Conservation (phyloP, 2,113 vertebrate species). For the Grus americana region DNA sequence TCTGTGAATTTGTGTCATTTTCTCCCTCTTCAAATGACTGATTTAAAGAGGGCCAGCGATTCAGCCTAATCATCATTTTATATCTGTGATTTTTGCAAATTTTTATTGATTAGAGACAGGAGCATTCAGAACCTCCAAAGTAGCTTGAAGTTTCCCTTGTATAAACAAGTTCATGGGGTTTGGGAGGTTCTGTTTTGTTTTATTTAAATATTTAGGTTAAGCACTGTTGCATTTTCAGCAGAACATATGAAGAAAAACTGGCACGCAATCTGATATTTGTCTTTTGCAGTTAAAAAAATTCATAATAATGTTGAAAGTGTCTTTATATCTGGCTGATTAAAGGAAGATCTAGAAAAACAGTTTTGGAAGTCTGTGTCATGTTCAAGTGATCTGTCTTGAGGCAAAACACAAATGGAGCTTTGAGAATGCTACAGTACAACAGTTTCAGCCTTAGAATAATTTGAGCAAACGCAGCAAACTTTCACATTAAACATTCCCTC, state of each 20-base stretch:
- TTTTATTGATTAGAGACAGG: background rate
- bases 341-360: background rate
- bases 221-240: background rate
- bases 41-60: background rate
- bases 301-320: background rate
- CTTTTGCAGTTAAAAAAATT: background rate
- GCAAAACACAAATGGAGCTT: background rate
- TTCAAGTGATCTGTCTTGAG: background rate
- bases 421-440: background rate
- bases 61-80: background rate
- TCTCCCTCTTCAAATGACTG: background rate
- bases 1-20: background rate
- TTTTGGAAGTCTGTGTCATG: background rate
- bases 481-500: background rate
- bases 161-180: background rate
- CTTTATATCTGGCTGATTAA: background rate
- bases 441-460: background rate
- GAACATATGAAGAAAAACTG: background rate
- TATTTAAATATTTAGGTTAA: background rate
- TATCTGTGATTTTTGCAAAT: background rate
- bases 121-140: background rate
- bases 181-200: background rate
- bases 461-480: background rate
- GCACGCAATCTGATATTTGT: background rate
- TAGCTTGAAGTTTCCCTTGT: background rate